phyloP scores from a whole-genome alignment of 2,888 invertebrate genomes.

The Plagodis dolabraria region DNA sequence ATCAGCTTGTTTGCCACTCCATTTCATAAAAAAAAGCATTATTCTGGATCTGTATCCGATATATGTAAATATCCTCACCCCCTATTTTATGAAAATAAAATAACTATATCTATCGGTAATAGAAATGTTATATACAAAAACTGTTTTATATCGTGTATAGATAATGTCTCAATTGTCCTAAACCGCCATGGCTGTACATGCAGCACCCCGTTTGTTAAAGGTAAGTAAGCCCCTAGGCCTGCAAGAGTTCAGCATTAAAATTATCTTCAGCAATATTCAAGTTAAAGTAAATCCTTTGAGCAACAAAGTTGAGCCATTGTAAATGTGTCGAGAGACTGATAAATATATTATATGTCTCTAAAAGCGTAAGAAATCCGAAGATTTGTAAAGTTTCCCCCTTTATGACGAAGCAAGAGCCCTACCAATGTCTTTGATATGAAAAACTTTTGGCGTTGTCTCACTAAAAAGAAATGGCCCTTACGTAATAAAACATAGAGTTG shows the following conservation, averaged over 20 bases:
- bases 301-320: constrained; percentile 72
- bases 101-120: too few species aligned
- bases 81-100: too few species aligned
- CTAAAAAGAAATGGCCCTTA: constrained; percentile 48
- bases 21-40: too few species aligned
- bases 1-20: too few species aligned
- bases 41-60: too few species aligned
- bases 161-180: too few species aligned
- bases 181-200: too few species aligned
- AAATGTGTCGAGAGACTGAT: constrained; percentile 81
- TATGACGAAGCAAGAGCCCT: constrained; percentile 74
- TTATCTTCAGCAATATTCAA: constrained; percentile 64
- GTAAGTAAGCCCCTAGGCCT: constrained; percentile 7
- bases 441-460: constrained; percentile 61
- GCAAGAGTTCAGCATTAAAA: constrained; percentile 39
- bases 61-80: too few species aligned
- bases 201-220: background rate
- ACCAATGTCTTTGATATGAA: constrained; percentile 81
- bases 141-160: too few species aligned
- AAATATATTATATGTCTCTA: constrained; percentile 81
- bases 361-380: constrained; percentile 82
- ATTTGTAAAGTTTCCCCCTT: constrained; percentile 83
- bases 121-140: too few species aligned
- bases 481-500: constrained; percentile 35
- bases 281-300: constrained; percentile 66